Evolutionary conservation across 2,888 invertebrate species (phyloP), one percentile per base, ranked within the genome.

Genomic region (Coleophora flavipennella): DNA sequence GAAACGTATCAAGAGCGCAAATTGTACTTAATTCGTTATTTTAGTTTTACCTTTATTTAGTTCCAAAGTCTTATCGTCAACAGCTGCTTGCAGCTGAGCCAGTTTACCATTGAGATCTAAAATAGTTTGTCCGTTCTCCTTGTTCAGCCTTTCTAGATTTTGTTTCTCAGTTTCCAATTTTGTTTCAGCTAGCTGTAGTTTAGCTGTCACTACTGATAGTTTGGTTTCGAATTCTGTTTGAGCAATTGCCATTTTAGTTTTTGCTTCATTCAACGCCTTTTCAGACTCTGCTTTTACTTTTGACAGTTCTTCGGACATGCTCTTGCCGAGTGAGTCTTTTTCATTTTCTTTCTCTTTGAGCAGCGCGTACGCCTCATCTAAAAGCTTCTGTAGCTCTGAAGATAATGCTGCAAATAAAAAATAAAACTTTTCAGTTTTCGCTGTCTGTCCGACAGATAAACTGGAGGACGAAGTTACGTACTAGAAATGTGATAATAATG

Each of bases 201-300:
- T 86, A 1, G 81, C 78, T 35, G 80, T 84, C 37, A 88, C 60
- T 31, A 76, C 76, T 2, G 86, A 86, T n/a, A 88, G 63, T 62
- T 89, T 87, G 34, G 87, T 87, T 48, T 88, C 88, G 35, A 88
- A 84, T 57, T 87, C 87, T 1, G 88, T 85, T 48, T 91, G 77
- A 44, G 87, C 87, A 57, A 91, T 90, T 42, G 90, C 88, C 33
- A 89, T 80, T 69, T 91, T 91, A n/a, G 89, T 89, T 68, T 77
- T 87, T 35, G 83, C 73, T 66, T 86, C 85, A 41, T 67, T 78
- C 8, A 84, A 55, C 51, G 79, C 71, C 61, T 86, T 70, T 75
- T 88, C 64, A 54, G 86, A 67, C 84, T 90, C 85, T 2, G 59
- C 53, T 54, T 71, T 84, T 1, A 80, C 57, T 60, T 73, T 75